Conservation (phyloP, 2,113 vertebrate species). For the Podocnemis expansa region DNA sequence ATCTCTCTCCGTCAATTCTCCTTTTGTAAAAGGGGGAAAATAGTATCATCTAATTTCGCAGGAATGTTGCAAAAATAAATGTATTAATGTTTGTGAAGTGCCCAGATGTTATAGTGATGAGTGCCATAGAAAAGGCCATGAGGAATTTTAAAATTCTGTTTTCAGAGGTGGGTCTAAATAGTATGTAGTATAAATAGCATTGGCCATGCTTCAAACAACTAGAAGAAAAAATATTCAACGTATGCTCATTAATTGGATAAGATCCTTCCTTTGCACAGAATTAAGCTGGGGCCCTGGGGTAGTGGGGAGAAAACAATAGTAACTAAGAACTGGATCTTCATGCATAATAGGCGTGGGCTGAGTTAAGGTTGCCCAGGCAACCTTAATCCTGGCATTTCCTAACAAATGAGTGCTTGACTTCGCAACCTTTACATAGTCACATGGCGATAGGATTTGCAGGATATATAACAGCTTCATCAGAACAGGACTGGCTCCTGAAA, state of each 20-base stretch:
- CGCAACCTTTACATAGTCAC: background rate
- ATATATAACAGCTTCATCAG: background rate
- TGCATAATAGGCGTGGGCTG: background rate
- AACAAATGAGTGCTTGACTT: background rate
- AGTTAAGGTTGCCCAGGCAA: background rate
- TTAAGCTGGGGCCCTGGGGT: too few relatives aligned
- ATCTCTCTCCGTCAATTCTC: background rate
- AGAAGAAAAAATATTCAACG: background rate
- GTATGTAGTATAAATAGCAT: background rate
- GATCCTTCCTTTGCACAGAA: too few relatives aligned
- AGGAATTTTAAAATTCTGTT: background rate
- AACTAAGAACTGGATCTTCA: background rate
- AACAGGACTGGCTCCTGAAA: background rate
- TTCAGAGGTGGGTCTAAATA: background rate
- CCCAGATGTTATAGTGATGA: background rate
- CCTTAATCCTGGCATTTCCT: background rate
- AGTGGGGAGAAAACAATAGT: background rate
- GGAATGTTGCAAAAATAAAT: background rate
- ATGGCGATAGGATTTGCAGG: background rate
- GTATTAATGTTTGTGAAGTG: background rate
- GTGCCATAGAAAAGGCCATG: background rate
- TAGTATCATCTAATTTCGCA: background rate
- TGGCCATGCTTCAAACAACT: background rate
- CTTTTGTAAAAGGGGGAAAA: background rate
- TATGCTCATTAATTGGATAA: background rate